Evolutionary conservation across 2,113 vertebrate species (phyloP).

Genomic region (Alethe diademata): DNA sequence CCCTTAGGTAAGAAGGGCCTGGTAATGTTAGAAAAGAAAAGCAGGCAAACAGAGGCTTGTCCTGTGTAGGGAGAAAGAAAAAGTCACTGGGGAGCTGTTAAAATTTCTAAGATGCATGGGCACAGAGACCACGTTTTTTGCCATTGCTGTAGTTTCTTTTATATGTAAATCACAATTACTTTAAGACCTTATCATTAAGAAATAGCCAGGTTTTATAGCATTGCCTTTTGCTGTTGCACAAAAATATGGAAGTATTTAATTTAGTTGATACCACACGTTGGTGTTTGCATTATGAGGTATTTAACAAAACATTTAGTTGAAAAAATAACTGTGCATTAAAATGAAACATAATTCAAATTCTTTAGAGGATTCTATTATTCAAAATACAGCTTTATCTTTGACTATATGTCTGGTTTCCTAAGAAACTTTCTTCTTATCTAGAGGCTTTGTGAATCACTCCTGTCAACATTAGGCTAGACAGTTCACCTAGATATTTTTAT

Average conservation of each 20-base stretch:
- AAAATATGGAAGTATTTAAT: not conserved
- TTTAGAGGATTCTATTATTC: not conserved
- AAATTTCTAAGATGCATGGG: not conserved
- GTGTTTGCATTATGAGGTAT: not conserved
- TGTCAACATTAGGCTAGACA: not conserved
- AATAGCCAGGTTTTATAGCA: not conserved
- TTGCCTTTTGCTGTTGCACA: not conserved
- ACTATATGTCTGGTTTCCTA: not conserved
- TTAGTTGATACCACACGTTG: not conserved
- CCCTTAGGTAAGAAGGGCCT: not conserved
- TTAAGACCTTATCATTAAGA: not conserved
- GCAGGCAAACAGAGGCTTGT: not conserved
- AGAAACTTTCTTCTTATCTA: not conserved
- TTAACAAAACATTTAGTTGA: not conserved
- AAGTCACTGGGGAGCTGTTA: not conserved
- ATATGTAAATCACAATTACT: not conserved
- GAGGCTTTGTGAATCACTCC: not conserved
- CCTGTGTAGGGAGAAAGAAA: not conserved
- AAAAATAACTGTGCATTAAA: not conserved
- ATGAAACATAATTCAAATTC: not conserved
- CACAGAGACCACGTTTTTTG: not conserved
- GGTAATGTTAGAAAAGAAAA: not conserved
- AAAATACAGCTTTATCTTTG: not conserved
- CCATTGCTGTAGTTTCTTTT: not conserved
- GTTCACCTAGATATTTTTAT: not conserved